These are phyloP conservation scores for Catamblyrhynchus diadema DNA, from an alignment of 2,797 vertebrate species.

Conservation along the genomic window DNA sequence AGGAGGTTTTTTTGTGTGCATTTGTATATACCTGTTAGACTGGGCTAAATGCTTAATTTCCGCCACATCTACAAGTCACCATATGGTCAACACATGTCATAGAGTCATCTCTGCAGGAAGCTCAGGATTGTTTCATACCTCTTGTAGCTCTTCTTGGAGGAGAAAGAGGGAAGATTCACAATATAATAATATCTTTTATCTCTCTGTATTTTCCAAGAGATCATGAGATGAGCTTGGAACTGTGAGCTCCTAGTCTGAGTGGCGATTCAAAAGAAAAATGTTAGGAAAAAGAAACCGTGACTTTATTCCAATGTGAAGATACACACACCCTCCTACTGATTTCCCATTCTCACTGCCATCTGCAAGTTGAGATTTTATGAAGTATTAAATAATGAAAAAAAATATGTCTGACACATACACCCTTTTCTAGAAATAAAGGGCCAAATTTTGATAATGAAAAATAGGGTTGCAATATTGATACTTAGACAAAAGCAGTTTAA, in stretches of 20 bases:
- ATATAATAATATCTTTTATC: background rate
- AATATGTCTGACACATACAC: background rate
- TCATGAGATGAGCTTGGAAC: constrained; percentile 20
- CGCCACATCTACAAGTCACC: background rate
- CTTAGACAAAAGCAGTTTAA: background rate
- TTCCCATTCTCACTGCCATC: background rate
- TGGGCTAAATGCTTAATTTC: background rate
- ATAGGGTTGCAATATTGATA: background rate
- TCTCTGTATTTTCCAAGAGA: background rate
- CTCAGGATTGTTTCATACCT: background rate
- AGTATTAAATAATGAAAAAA: background rate
- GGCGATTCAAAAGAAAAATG: constrained; percentile 5
- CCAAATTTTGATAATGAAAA: background rate
- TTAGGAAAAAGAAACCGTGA: background rate
- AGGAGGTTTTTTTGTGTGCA: background rate
- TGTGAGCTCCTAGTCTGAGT: background rate
- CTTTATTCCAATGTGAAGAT: background rate
- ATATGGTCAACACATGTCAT: background rate
- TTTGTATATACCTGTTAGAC: background rate
- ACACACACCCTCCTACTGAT: background rate
- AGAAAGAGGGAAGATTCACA: background rate
- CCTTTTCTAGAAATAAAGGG: background rate
- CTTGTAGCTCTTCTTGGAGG: background rate
- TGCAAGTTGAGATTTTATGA: background rate
- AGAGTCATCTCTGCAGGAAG: accelerated